Evolutionary conservation across 2,113 vertebrate genomes (phyloP).

Genomic region (Arenaria interpres): DNA sequence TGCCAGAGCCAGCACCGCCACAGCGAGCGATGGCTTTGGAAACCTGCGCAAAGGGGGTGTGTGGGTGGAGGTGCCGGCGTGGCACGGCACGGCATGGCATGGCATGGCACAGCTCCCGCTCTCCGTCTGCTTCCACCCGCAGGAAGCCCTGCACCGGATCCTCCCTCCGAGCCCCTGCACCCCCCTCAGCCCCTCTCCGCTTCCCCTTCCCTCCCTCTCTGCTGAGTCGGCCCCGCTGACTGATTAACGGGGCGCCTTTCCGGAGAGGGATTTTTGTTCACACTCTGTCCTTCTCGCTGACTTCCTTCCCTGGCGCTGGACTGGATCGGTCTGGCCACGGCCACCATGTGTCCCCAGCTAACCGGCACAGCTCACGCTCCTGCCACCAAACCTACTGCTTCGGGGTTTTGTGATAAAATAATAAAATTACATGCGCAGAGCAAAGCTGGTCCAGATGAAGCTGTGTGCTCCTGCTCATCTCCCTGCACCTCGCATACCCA

Average conservation of each 20-base stretch:
- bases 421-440: not conserved
- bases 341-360: not conserved
- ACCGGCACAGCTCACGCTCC: not conserved
- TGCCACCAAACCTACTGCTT: not conserved
- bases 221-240: not conserved
- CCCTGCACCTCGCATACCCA: not conserved
- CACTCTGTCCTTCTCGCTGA: slow-evolving; percentile 28
- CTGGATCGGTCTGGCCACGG: not conserved
- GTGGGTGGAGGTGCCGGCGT: not conserved
- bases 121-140: not conserved
- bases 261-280: not conserved
- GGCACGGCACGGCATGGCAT: fast-evolving
- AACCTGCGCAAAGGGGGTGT: not conserved
- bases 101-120: not conserved
- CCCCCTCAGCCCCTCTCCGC: slow-evolving; percentile 13
- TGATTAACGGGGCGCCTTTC: slow-evolving; percentile 15
- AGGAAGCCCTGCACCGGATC: slow-evolving; percentile 48
- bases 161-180: not conserved
- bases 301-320: not conserved
- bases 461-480: fast-evolving
- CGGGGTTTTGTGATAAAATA: not conserved
- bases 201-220: slow-evolving; percentile 45
- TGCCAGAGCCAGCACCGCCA: not conserved
- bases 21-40: fast-evolving
- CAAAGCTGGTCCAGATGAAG: not conserved